phyloP scores from a whole-genome alignment of 2,113 vertebrate species.

The Urocynchramus pylzowi region DNA sequence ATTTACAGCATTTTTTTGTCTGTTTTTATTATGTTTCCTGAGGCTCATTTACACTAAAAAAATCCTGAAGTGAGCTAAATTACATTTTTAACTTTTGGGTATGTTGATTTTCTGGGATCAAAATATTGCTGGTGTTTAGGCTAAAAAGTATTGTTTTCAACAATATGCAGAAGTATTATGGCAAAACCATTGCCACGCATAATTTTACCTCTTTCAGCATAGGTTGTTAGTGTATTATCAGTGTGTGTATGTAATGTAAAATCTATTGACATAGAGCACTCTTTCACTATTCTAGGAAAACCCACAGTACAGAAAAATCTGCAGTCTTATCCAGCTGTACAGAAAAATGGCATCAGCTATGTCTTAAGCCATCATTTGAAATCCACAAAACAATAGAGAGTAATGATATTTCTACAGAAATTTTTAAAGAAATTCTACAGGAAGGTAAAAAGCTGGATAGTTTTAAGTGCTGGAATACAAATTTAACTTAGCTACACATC shows the following conservation, averaged over 20 bases:
- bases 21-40: slow-evolving; percentile 6
- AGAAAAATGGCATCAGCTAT: background rate
- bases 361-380: background rate
- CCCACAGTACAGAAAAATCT: slow-evolving; percentile 27
- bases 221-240: background rate
- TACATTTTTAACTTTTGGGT: background rate
- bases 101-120: background rate
- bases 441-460: background rate
- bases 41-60: background rate
- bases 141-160: slow-evolving; percentile 37
- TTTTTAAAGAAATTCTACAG: background rate
- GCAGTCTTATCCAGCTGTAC: background rate
- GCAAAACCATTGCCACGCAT: slow-evolving; percentile 48
- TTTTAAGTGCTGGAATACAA: background rate
- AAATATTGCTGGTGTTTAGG: background rate
- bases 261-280: slow-evolving; percentile 2
- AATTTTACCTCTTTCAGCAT: slow-evolving; percentile 42
- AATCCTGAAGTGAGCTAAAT: background rate
- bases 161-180: slow-evolving; percentile 50
- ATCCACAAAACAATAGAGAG: background rate
- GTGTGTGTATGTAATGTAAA: background rate
- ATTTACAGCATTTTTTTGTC: slow-evolving; percentile 8
- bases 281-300: slow-evolving; percentile 25
- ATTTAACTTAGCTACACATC: background rate
- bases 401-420: background rate